phyloP scores from a whole-genome alignment of 2,888 invertebrate species.

The Flexamia atlantica region DNA sequence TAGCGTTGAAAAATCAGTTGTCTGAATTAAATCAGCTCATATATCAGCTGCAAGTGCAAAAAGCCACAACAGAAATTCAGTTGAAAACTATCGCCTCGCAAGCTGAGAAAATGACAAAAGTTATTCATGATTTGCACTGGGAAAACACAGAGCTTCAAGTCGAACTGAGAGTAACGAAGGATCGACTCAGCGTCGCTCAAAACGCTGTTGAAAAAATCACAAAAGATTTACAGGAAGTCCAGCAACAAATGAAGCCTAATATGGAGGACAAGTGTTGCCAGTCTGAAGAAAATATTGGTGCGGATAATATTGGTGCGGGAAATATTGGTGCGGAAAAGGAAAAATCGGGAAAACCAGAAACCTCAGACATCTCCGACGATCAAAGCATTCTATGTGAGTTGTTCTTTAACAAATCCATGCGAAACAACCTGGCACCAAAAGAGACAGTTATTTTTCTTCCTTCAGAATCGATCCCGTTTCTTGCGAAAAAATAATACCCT shows the following conservation, averaged over 20 bases:
- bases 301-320: background rate
- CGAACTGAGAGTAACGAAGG: constrained; percentile 5
- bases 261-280: constrained; percentile 16
- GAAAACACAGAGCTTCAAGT: constrained; percentile 24
- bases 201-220: constrained; percentile 10
- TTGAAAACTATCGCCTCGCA: background rate
- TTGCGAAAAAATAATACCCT: background rate
- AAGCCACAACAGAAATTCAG: constrained; percentile 17
- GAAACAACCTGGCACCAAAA: constrained; percentile 23
- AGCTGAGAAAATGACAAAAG: constrained; percentile 36
- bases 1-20: constrained; percentile 36
- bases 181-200: constrained; percentile 21
- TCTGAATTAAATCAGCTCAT: constrained; percentile 21
- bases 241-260: background rate
- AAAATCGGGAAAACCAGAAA: background rate
- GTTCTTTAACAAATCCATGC: constrained; percentile 29
- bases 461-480: background rate
- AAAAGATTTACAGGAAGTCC: constrained; percentile 6
- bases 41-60: constrained; percentile 19
- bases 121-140: constrained; percentile 8
- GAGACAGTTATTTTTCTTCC: constrained; percentile 22
- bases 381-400: constrained; percentile 4
- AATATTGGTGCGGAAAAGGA: background rate
- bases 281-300: constrained; percentile 15
- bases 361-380: background rate